Percentiles rank a stretch among this genome's conserved stretches.
Conservation (phyloP, 1,140 invertebrate species). For the Venturia canescens region DNA sequence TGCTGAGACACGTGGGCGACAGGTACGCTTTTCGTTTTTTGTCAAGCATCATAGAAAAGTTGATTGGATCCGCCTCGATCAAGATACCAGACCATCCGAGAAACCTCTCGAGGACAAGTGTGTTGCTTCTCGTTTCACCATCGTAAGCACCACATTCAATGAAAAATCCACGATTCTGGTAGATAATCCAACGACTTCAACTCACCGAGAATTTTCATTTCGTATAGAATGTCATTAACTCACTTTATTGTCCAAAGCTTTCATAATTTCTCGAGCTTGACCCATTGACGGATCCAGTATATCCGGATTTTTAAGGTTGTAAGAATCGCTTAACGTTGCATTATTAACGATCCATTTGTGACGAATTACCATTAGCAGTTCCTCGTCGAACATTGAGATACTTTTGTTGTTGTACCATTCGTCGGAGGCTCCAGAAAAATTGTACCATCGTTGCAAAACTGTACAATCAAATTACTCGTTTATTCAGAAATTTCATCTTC, state of each 20-base stretch:
- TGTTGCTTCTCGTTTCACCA: constrained; percentile 77
- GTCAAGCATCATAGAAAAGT: constrained; percentile 72
- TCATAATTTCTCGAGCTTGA: constrained; percentile 66
- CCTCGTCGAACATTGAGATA: constrained; percentile 39
- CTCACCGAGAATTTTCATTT: neutral
- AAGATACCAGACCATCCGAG: constrained; percentile 76
- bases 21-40: constrained; percentile 73
- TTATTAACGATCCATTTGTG: constrained; percentile 58
- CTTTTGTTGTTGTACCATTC: constrained; percentile 60
- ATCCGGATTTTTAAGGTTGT: constrained; percentile 62
- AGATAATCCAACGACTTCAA: neutral
- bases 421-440: constrained; percentile 35
- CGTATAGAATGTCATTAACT: neutral
- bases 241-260: constrained; percentile 69
- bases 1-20: constrained; percentile 74
- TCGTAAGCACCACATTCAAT: constrained; percentile 78
- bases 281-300: constrained; percentile 74
- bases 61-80: constrained; percentile 78
- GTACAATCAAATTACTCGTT: neutral
- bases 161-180: constrained; percentile 76
- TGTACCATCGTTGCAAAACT: constrained; percentile 49
- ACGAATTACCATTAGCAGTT: constrained; percentile 50
- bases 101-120: constrained; percentile 74
- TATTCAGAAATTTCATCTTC: neutral
- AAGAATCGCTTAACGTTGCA: constrained; percentile 55